Percentiles rank a stretch among this genome's conserved stretches.
Conservation (phyloP, 2,888 invertebrate species). For the Amphipyra berbera region DNA sequence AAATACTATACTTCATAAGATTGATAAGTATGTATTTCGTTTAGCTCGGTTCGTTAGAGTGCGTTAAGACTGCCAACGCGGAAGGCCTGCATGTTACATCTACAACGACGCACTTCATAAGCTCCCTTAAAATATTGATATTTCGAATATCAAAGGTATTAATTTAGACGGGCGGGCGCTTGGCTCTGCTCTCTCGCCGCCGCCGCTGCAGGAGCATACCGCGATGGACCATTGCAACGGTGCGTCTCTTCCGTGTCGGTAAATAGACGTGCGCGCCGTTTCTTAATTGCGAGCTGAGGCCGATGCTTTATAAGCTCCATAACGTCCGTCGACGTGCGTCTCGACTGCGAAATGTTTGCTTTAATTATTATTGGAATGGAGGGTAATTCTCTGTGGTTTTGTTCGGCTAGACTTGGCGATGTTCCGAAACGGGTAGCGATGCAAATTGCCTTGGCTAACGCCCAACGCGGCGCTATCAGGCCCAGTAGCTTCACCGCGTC, state of each 20-base stretch:
- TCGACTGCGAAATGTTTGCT: conserved; percentile 88
- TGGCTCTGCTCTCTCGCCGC: conserved; percentile 73
- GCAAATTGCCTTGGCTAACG: conserved; percentile 89
- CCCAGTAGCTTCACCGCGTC: conserved; percentile 73
- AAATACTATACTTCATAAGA: conserved; percentile 53
- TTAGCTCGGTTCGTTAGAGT: conserved; percentile 77
- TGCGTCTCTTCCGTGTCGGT: conserved; percentile 88
- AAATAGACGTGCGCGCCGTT: conserved; percentile 87
- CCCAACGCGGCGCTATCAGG: conserved; percentile 87
- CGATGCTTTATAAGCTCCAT: conserved; percentile 89
- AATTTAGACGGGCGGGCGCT: conserved; percentile 82
- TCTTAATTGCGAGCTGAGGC: conserved; percentile 88
- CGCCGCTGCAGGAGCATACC: conserved; percentile 72
- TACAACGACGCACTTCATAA: conserved; percentile 82
- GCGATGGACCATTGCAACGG: conserved; percentile 86
- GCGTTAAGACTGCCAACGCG: conserved; percentile 81
- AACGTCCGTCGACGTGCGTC: conserved; percentile 86
- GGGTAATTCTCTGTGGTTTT: conserved; percentile 90
- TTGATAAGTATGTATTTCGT: conserved; percentile 68
- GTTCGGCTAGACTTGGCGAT: conserved; percentile 90
- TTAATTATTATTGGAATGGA: conserved; percentile 90
- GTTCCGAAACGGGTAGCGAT: conserved; percentile 90
- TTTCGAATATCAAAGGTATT: conserved; percentile 88
- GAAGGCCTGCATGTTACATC: conserved; percentile 79
- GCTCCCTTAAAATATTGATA: conserved; percentile 87